A percentile compares a stretch with the other conserved stretches of the same genome.
These are phyloP conservation scores for Callyntrura guangdongensis DNA, from an alignment of 2,888 invertebrate species.

Conservation along the genomic window DNA sequence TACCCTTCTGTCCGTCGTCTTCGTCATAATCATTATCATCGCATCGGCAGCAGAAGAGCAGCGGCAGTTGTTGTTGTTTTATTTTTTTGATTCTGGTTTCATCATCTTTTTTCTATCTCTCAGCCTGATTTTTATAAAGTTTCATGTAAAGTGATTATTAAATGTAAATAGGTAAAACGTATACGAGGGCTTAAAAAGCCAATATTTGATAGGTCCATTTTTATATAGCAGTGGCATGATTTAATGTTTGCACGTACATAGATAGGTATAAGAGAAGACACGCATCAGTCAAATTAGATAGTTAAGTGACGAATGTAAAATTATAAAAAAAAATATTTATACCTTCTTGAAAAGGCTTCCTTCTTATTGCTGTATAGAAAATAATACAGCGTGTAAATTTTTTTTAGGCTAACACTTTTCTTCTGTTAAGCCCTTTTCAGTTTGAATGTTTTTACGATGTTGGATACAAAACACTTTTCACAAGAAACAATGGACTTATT, in stretches of 20 bases:
- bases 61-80: constrained; percentile 36
- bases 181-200: neutral
- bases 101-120: constrained; percentile 42
- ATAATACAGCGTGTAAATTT: neutral
- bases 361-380: neutral
- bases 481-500: constrained; percentile 31
- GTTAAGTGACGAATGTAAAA: constrained; percentile 58
- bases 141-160: constrained; percentile 73
- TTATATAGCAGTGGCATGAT: constrained; percentile 54
- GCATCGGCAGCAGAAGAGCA: constrained; percentile 24
- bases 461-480: neutral
- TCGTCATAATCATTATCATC: constrained; percentile 44
- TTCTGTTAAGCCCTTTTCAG: neutral
- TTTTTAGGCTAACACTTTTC: constrained; percentile 3
- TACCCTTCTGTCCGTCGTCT: constrained; percentile 22
- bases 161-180: constrained; percentile 30
- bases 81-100: constrained; percentile 68
- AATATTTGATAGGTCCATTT: constrained; percentile 23
- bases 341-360: constrained; percentile 28
- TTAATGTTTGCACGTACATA: constrained; percentile 40
- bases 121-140: constrained; percentile 64
- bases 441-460: constrained; percentile 19
- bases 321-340: constrained; percentile 28
- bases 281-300: constrained; percentile 62
- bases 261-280: constrained; percentile 41